These are phyloP conservation scores for Phasia obesa DNA, from an alignment of 2,888 invertebrate species.

Conservation along the genomic window DNA sequence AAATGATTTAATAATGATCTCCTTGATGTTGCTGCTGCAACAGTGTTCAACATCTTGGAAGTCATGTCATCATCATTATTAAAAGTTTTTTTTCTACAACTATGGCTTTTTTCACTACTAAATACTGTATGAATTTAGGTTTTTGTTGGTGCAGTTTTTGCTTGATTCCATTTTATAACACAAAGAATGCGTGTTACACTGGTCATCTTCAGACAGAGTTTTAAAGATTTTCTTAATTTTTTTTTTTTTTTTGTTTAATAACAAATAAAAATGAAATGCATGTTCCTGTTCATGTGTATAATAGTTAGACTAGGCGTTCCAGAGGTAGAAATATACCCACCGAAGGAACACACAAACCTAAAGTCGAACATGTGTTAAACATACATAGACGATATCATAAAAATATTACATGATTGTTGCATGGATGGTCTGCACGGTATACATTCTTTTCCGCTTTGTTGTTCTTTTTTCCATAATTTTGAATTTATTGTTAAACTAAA, in stretches of 20 bases:
- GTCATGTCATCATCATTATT: constrained; percentile 60
- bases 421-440: constrained; percentile 40
- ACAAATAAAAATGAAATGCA: constrained; percentile 40
- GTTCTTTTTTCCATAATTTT: constrained; percentile 30
- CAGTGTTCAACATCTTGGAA: constrained; percentile 46
- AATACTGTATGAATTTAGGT: constrained; percentile 32
- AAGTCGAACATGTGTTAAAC: constrained; percentile 37
- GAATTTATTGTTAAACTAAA: constrained; percentile 41
- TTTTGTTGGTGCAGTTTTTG: constrained; percentile 38
- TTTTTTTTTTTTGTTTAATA: constrained; percentile 24
- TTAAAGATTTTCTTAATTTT: constrained; percentile 10
- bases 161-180: constrained; percentile 42
- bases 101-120: neutral
- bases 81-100: constrained; percentile 25
- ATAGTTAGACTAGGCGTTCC: constrained; percentile 3
- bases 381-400: constrained; percentile 40
- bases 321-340: neutral
- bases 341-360: constrained; percentile 11
- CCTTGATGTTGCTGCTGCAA: constrained; percentile 46
- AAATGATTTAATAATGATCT: constrained; percentile 68
- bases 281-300: constrained; percentile 41
- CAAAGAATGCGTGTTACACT: constrained; percentile 66
- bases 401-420: constrained; percentile 56
- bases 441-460: neutral
- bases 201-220: constrained; percentile 42